Conservation (phyloP, 2,113 vertebrate species). For the Syrmaticus mikado region DNA sequence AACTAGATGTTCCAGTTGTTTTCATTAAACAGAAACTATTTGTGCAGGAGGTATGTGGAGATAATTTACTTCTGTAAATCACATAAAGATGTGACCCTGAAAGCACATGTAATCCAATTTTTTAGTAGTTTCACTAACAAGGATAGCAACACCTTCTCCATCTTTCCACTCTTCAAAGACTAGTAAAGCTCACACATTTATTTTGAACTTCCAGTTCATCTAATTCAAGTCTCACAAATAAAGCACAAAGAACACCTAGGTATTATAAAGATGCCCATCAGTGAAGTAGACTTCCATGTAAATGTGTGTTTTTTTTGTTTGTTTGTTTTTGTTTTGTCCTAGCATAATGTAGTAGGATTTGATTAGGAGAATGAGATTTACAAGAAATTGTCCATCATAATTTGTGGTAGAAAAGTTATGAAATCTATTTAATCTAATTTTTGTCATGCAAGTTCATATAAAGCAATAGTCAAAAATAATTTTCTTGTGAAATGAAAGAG, state of each 20-base stretch:
- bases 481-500: background rate
- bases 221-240: slow-evolving; percentile 45
- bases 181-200: slow-evolving; percentile 21
- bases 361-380: slow-evolving; percentile 13
- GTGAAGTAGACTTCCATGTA: background rate
- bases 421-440: background rate
- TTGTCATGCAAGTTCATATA: background rate
- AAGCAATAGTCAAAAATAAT: slow-evolving; percentile 24
- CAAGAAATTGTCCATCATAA: background rate
- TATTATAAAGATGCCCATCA: slow-evolving; percentile 4
- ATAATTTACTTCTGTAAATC: slow-evolving; percentile 35
- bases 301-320: background rate
- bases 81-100: background rate
- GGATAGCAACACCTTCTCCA: background rate
- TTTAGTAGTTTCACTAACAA: slow-evolving; percentile 17
- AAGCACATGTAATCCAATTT: background rate
- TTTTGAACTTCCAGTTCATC: slow-evolving; percentile 28
- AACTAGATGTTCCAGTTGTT: slow-evolving; percentile 16
- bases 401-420: background rate
- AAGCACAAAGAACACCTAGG: background rate
- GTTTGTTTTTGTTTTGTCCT: background rate
- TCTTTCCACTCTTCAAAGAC: slow-evolving; percentile 31
- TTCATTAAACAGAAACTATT: slow-evolving; percentile 6
- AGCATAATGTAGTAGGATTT: background rate
- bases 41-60: background rate